phyloP scores from a whole-genome alignment of 2,797 vertebrate genomes.

The Sarcophilus harrisii region DNA sequence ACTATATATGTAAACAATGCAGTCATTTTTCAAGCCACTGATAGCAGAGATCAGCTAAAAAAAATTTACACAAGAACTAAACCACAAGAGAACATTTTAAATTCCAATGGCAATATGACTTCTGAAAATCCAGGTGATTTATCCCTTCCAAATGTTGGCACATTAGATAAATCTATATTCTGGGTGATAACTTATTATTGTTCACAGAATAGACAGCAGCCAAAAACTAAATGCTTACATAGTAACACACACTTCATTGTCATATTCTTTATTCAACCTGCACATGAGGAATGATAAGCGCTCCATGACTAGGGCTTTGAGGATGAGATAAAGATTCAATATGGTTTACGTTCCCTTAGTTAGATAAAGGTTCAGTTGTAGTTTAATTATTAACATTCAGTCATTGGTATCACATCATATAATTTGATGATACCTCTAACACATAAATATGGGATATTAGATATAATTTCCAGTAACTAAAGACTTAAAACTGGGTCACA shows the following conservation, averaged over 20 bases:
- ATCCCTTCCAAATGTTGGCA: not conserved
- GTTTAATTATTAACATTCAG: not conserved
- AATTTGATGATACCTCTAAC: not conserved
- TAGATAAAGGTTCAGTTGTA: not conserved
- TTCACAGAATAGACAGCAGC: not conserved
- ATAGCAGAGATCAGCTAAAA: not conserved
- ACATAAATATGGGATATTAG: not conserved
- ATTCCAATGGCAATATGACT: not conserved
- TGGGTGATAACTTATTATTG: conserved; percentile 21
- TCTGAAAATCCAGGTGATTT: conserved; percentile 29
- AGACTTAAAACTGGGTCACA: not conserved
- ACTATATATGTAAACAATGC: conserved; percentile 8
- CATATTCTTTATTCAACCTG: not conserved
- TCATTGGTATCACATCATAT: not conserved
- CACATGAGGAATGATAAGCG: not conserved
- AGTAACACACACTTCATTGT: not conserved
- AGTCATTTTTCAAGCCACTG: not conserved
- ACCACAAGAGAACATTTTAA: conserved; percentile 15
- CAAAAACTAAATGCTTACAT: conserved; percentile 19
- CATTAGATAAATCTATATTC: conserved; percentile 14
- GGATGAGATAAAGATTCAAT: not conserved
- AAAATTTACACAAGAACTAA: conserved; percentile 38
- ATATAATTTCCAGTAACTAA: not conserved
- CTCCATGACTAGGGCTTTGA: not conserved
- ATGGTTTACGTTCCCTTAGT: not conserved